Evolutionary conservation across 53 echinoderm and acorn worm genomes (phyloP), one percentile per base, ranked within the genome.

Genomic region (Apostichopus leukothele): DNA sequence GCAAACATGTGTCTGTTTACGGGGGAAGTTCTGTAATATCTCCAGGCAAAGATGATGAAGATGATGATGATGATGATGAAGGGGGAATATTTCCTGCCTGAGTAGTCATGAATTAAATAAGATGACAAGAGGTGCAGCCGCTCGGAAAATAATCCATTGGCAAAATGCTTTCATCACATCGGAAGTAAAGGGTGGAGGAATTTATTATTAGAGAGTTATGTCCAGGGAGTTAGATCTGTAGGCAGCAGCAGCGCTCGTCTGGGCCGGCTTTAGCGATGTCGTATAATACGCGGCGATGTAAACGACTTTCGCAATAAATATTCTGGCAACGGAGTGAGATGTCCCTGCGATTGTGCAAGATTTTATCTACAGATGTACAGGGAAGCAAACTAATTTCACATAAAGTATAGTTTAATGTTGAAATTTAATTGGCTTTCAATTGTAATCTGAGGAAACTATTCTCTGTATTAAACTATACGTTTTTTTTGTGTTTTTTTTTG

Each of bases 1-100:
- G 81, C 81, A 81, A 81, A 81, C 81, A 81, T 81, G 81, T 81
- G 81, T 81, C 81, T 81, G 81, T 81, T 81, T 81, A 81, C 81
- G 23, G 71, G 71, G 81, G 19, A 54, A 54, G 54, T 59, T 59
- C 23, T 54, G 54, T 81, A 81, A 81, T 81, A 81, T 81, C 81
- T 81, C 23, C 55, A 9, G 55, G 81, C 55, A 21, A 71, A 71
- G 71, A 71, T 71, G 68, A 68, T 68, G 68, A 68, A 18, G 68
- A 67, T 60, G n/a, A 53, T 18, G 79, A 53, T 79, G 79, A 79
- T 79, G 79, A 79, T 39, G 39, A 39, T 39, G 39, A 39, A 39
- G 54, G 81, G 59, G 81, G 53, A 54, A 81, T 81, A 81, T 81
- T 81, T 81, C 81, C 23, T 81, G 81, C 59, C 59, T 54, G 81